A percentile compares a stretch with the other conserved stretches of the same genome.
phyloP scores from a whole-genome alignment of 2,888 invertebrate species.

The Sepiola atlantica region DNA sequence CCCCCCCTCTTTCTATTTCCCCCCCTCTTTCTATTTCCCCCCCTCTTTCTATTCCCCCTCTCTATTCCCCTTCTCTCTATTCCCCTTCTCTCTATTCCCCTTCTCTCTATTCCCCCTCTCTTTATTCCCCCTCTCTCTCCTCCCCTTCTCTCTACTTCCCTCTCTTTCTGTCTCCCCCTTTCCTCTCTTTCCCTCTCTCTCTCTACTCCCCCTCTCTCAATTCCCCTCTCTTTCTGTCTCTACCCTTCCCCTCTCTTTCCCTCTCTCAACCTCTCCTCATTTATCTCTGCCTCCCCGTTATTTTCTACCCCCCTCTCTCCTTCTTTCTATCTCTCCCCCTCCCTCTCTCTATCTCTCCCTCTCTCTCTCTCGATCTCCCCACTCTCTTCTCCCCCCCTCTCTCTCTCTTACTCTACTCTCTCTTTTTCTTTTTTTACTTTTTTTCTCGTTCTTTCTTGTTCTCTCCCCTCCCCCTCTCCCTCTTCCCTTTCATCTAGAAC shows the following conservation, averaged over 20 bases:
- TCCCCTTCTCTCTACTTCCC: background rate
- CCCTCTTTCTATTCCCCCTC: background rate
- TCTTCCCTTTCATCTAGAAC: no score
- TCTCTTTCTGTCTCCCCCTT: background rate
- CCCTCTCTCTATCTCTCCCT: background rate
- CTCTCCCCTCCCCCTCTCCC: background rate
- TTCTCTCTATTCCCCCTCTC: background rate
- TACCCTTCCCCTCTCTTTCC: no score
- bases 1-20: no score
- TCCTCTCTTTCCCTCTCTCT: background rate
- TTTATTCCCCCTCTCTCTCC: background rate
- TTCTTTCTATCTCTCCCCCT: background rate
- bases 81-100: accelerated
- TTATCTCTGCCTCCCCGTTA: no score
- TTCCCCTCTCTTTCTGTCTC: no score
- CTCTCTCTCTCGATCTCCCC: no score
- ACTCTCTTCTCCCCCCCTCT: background rate
- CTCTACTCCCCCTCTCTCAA: background rate
- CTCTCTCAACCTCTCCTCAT: no score
- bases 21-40: background rate
- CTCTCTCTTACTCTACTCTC: no score
- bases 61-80: background rate
- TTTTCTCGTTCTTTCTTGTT: background rate
- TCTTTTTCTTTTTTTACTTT: no score
- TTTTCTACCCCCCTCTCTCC: background rate